A percentile compares a stretch with the other conserved stretches of the same genome.
Conservation (phyloP, 2,888 invertebrate species). For the Cryptus viduatorius region DNA sequence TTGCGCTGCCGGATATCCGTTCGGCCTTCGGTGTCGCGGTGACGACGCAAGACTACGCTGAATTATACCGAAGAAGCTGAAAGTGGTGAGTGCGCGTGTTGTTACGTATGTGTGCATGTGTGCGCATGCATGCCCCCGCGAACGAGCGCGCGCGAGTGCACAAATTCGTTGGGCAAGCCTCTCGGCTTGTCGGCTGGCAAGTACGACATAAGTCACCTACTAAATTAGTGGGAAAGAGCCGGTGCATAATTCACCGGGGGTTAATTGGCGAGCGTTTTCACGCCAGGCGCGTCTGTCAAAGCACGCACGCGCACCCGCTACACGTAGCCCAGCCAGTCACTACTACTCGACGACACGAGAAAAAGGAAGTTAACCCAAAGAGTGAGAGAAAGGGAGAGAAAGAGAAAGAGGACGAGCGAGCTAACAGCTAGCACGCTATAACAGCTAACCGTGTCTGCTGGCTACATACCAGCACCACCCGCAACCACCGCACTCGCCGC, state of each 20-base stretch:
- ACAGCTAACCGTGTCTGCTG: conserved; percentile 40
- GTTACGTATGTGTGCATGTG: not conserved
- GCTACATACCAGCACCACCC: conserved; percentile 52
- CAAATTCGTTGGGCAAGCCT: conserved; percentile 73
- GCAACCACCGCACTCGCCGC: conserved; percentile 43
- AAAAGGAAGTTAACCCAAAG: conserved; percentile 57
- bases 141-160: conserved; percentile 60
- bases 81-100: conserved; percentile 27
- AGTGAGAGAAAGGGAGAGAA: not conserved
- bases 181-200: conserved; percentile 78
- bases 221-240: conserved; percentile 82
- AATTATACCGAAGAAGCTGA: conserved; percentile 63
- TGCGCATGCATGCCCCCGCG: not conserved
- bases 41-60: conserved; percentile 66
- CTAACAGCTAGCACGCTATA: conserved; percentile 40
- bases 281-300: conserved; percentile 84
- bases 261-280: conserved; percentile 85
- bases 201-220: conserved; percentile 84
- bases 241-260: conserved; percentile 83
- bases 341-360: conserved; percentile 64
- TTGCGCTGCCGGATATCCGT: conserved; percentile 69
- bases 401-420: conserved; percentile 39
- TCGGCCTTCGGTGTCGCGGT: conserved; percentile 64
- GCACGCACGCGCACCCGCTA: conserved; percentile 69
- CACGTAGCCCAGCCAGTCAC: conserved; percentile 37